Percentiles rank a stretch among this genome's conserved stretches.
Conservation (phyloP, 2,113 vertebrate genomes). For the Cinclus cinclus region DNA sequence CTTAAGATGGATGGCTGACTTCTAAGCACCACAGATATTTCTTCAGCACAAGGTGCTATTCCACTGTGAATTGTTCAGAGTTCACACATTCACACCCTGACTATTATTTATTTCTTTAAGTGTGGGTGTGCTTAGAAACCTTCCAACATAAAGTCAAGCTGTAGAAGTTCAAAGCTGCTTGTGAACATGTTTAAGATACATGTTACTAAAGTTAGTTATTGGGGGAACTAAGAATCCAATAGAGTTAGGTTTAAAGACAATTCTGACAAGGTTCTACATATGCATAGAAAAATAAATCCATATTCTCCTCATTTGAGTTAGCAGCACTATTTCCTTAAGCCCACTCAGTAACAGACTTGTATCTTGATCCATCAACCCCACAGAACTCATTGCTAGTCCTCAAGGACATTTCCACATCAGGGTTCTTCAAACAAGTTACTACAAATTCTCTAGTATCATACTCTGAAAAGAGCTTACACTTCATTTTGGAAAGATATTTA, state of each 20-base stretch:
- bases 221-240: background rate
- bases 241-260: background rate
- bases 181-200: background rate
- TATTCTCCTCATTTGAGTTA: background rate
- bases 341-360: background rate
- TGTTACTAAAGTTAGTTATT: background rate
- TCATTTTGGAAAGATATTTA: background rate
- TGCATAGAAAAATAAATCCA: background rate
- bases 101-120: background rate
- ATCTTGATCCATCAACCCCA: background rate
- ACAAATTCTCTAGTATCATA: background rate
- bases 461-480: background rate
- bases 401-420: background rate
- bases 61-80: background rate
- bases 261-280: background rate
- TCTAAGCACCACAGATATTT: background rate
- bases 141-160: background rate
- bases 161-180: background rate
- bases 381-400: background rate
- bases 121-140: background rate
- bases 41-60: background rate
- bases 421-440: constrained; percentile 34
- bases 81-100: background rate
- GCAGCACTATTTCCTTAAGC: background rate
- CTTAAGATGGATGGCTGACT: background rate